Conservation (phyloP, 2,797 vertebrate genomes). For the Lutjanus argentimaculatus region DNA sequence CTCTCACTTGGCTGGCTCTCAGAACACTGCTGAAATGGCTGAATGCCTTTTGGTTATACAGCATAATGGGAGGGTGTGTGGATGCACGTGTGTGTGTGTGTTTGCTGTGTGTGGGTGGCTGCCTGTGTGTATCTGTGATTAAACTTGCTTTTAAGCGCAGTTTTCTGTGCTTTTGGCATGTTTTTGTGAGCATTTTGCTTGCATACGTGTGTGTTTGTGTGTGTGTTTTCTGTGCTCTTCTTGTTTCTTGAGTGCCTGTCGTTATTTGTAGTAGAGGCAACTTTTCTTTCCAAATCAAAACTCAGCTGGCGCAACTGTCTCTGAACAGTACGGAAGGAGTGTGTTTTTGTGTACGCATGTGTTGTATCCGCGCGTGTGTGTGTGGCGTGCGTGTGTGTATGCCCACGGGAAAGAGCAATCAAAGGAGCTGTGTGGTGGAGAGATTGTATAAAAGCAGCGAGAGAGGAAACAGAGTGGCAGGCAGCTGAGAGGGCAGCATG, state of each 20-base stretch:
- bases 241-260: slow-evolving; percentile 72
- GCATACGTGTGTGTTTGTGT: neutral
- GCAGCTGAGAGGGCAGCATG: slow-evolving; percentile 80
- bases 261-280: slow-evolving; percentile 75
- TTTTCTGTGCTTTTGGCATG: slow-evolving; percentile 51
- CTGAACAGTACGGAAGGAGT: slow-evolving; percentile 53
- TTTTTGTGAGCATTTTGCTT: slow-evolving; percentile 51
- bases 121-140: slow-evolving; percentile 68
- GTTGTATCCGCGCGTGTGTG: slow-evolving; percentile 36
- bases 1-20: slow-evolving; percentile 80
- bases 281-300: slow-evolving; percentile 76
- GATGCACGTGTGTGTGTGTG: slow-evolving; percentile 42
- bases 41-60: slow-evolving; percentile 79
- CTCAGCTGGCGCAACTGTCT: slow-evolving; percentile 72
- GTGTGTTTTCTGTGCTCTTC: neutral
- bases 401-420: slow-evolving; percentile 74
- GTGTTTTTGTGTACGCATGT: slow-evolving; percentile 48
- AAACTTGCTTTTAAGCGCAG: slow-evolving; percentile 48
- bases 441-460: slow-evolving; percentile 69
- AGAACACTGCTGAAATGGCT: slow-evolving; percentile 81
- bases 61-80: slow-evolving; percentile 71
- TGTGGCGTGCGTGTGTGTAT: slow-evolving; percentile 35
- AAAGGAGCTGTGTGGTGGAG: slow-evolving; percentile 73
- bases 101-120: slow-evolving; percentile 62
- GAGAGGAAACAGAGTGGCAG: slow-evolving; percentile 77